Evolutionary conservation across 2,797 vertebrate genomes (phyloP), one percentile per base, ranked within the genome.

Genomic region (Chrosomus eos): DNA sequence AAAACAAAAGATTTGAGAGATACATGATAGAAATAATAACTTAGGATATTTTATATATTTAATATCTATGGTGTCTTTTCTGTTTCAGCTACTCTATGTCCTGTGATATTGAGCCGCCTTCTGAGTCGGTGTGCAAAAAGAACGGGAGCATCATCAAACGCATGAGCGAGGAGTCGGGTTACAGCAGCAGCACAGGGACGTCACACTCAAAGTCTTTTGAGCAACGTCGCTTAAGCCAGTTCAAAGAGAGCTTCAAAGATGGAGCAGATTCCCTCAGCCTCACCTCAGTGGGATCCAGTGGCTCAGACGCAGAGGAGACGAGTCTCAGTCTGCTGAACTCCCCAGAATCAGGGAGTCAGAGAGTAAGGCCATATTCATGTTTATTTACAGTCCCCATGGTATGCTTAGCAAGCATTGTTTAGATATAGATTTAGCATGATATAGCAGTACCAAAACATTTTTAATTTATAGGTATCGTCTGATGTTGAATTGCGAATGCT

Each of bases 171-270:
- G 96, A 97, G 89, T 94, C 95, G 66, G 94, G 95, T 0, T 40
- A 94, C 89, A 91, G 94, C 0, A 91, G 94, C 0, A 90, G 90
- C 19, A 83, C 87, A 2, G 89, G 94, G 89, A 96, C 96, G 85
- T 96, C 94, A 28, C 96, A 97, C 90, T 97, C 96, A 0, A 97
- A 96, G 87, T 97, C 95, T 84, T 97, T 96, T 0, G 96, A 97
- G 90, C 96, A 97, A 91, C 94, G 96, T 82, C 94, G 96, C 86
- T 96, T 95, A 0, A 93, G 95, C 77, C 94, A 95, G 62, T 96
- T 95, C 91, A 92, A 96, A 82, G 92, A 85, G 93, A 95, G 88
- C 14, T 83, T 87, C 26, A 68, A 79, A 58, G 96, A 97, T 0
- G 1, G 93, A 1, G 91, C 94, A 0, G 96, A 97, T 53, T 95